Percentiles rank a stretch among this genome's conserved stretches.
These are phyloP conservation scores for Nebria ingens DNA, from an alignment of 1,140 invertebrate genomes.

Conservation along the genomic window DNA sequence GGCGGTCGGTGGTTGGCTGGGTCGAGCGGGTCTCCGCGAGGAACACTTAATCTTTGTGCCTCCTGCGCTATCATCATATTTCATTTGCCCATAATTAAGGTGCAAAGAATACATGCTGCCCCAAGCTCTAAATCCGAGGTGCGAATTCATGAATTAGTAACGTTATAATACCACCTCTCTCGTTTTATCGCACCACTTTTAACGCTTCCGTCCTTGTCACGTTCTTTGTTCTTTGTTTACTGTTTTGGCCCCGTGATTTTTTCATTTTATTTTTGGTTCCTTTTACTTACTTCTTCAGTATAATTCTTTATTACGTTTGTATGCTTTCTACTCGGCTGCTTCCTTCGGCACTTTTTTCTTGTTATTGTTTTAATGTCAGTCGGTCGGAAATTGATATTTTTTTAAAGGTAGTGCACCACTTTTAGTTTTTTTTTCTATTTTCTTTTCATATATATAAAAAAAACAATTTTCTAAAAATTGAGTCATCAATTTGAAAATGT, in stretches of 20 bases:
- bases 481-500: too few species aligned
- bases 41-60: neutral
- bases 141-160: conserved; percentile 8
- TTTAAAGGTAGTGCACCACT: neutral
- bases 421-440: neutral
- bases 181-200: neutral
- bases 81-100: conserved; percentile 8
- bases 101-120: conserved; percentile 6
- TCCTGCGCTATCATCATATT: conserved; percentile 1
- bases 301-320: conserved; percentile 9
- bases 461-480: too few species aligned
- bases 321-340: neutral
- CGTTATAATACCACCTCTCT: neutral
- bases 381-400: neutral
- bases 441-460: too few species aligned
- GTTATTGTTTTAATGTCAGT: conserved; percentile 4
- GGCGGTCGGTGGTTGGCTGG: too few species aligned
- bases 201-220: neutral
- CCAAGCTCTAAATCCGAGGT: conserved; percentile 4
- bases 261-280: neutral
- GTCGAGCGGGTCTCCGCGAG: neutral
- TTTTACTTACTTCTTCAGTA: neutral
- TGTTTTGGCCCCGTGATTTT: neutral
- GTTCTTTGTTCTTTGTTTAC: neutral
- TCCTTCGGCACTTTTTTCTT: neutral